Evolutionary conservation across 2,888 invertebrate genomes (phyloP).

Genomic region (Erynnis tages): DNA sequence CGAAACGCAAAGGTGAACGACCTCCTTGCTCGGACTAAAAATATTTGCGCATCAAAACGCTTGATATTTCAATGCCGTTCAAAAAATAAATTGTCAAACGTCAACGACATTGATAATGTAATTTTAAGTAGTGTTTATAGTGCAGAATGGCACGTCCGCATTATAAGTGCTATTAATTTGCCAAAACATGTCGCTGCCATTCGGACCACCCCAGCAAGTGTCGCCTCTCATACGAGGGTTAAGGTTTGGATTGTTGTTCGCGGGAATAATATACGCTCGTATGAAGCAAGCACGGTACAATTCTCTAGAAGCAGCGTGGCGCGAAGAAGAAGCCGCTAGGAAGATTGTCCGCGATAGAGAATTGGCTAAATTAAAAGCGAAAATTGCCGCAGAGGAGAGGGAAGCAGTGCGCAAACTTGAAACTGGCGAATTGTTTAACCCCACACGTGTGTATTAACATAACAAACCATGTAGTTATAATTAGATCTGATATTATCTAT

Average conservation of each 20-base stretch:
- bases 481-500: not conserved
- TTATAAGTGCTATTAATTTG: constrained; percentile 15
- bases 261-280: constrained; percentile 62
- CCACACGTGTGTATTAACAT: not conserved
- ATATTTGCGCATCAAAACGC: constrained; percentile 25
- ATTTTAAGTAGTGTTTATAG: constrained; percentile 16
- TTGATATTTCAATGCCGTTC: constrained; percentile 27
- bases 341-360: constrained; percentile 58
- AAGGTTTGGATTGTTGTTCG: constrained; percentile 56
- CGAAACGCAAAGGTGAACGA: constrained; percentile 43
- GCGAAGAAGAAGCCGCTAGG: constrained; percentile 52
- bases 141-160: constrained; percentile 10
- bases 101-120: constrained; percentile 21
- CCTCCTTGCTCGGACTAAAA: constrained; percentile 40
- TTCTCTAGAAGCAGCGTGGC: constrained; percentile 45
- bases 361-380: constrained; percentile 49
- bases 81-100: constrained; percentile 26
- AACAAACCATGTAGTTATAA: not conserved
- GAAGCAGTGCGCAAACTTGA: constrained; percentile 53
- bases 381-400: constrained; percentile 56
- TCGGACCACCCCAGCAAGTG: constrained; percentile 60
- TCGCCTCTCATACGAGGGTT: constrained; percentile 66
- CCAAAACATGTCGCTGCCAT: constrained; percentile 53
- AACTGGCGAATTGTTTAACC: constrained; percentile 54
- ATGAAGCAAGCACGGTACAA: constrained; percentile 55